These are phyloP conservation scores for Tipula lateralis DNA, from an alignment of 2,888 invertebrate species.

Conservation along the genomic window DNA sequence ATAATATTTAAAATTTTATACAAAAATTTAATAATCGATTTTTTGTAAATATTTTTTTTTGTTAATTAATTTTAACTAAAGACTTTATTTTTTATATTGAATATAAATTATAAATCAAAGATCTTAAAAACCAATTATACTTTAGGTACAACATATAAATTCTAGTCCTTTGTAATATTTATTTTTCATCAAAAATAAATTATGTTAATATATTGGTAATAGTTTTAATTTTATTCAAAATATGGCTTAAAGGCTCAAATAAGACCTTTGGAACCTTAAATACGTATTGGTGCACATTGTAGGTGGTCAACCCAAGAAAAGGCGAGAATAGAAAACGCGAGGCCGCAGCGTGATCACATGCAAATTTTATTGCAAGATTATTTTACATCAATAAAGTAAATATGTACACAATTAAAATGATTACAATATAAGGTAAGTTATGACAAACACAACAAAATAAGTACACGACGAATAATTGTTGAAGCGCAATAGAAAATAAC, in stretches of 20 bases:
- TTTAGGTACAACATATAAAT: neutral
- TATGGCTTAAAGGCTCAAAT: neutral
- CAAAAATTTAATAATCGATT: neutral
- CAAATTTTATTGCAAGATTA: neutral
- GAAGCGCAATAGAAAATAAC: too few species aligned
- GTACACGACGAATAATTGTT: too few species aligned
- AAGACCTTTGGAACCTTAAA: too few species aligned
- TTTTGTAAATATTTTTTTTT: conserved; percentile 2
- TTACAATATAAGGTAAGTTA: neutral
- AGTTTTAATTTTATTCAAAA: neutral
- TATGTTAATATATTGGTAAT: neutral
- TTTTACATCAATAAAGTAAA: neutral
- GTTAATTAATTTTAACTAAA: neutral
- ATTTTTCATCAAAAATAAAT: neutral
- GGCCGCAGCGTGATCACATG: neutral
- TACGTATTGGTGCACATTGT: too few species aligned
- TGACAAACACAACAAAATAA: neutral
- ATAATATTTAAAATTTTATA: neutral
- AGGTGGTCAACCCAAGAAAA: too few species aligned
- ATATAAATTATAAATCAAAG: neutral
- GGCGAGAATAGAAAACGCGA: too few species aligned
- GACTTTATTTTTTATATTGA: neutral
- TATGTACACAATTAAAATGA: neutral
- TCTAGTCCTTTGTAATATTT: conserved; percentile 1
- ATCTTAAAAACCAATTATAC: neutral